Conservation (phyloP, 2,797 vertebrate genomes). For the Peromyscus melanophrys region DNA sequence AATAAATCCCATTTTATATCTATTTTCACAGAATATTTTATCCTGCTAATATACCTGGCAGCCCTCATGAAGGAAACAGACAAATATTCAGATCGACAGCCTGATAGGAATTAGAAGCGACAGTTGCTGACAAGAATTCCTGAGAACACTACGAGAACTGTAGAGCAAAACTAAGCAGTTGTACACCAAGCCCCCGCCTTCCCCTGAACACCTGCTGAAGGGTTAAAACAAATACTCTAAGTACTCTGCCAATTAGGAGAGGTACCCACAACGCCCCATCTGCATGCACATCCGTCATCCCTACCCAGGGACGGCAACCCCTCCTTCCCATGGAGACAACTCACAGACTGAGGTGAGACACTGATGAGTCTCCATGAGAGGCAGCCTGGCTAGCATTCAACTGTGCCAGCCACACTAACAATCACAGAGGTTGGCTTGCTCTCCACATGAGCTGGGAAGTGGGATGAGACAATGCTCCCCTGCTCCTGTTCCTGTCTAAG, state of each 20-base stretch:
- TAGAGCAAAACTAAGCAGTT: slow-evolving; percentile 18
- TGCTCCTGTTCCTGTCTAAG: slow-evolving; percentile 64
- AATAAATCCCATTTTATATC: slow-evolving; percentile 69
- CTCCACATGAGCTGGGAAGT: slow-evolving; percentile 41
- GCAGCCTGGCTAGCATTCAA: slow-evolving; percentile 21
- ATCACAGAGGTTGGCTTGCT: slow-evolving; percentile 66
- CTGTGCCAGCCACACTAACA: slow-evolving; percentile 66
- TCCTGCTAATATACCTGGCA: slow-evolving; percentile 63
- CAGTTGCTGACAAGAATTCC: slow-evolving; percentile 35
- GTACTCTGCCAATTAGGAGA: not conserved
- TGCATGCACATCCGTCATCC: not conserved
- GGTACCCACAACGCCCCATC: not conserved
- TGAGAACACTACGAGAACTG: not conserved
- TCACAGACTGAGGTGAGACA: slow-evolving; percentile 45
- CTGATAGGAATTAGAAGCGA: slow-evolving; percentile 64
- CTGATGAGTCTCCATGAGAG: slow-evolving; percentile 50
- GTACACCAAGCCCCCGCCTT: not conserved
- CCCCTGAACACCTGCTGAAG: not conserved
- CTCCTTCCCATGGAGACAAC: slow-evolving; percentile 74
- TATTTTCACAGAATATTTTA: slow-evolving; percentile 70
- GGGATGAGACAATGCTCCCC: slow-evolving; percentile 50
- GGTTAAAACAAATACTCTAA: slow-evolving; percentile 19
- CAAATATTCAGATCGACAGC: slow-evolving; percentile 24
- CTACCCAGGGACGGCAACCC: slow-evolving; percentile 44
- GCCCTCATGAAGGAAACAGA: slow-evolving; percentile 36